These are phyloP conservation scores for Tridacna crocea DNA, from an alignment of 2,888 invertebrate species.

Conservation along the genomic window DNA sequence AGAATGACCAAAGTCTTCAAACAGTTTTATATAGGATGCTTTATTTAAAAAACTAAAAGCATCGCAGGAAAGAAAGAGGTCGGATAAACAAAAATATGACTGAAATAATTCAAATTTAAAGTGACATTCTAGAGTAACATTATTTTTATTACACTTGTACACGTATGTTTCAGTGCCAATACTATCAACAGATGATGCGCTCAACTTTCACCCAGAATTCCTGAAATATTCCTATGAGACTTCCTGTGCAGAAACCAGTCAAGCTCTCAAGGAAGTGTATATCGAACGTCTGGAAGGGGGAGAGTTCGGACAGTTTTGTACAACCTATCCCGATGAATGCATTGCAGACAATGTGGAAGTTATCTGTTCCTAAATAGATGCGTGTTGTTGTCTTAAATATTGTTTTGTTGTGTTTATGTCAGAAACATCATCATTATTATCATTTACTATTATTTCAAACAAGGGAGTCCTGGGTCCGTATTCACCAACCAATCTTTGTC, in stretches of 20 bases:
- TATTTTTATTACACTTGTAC: too few species aligned
- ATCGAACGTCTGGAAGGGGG: constrained; percentile 8
- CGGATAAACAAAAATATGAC: background rate
- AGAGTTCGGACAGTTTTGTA: constrained; percentile 2
- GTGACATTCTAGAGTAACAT: background rate
- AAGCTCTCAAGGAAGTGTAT: background rate
- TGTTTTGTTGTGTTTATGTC: too few species aligned
- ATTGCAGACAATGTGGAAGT: background rate
- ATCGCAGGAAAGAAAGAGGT: background rate
- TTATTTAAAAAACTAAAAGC: background rate
- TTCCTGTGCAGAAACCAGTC: background rate
- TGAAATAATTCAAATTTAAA: background rate
- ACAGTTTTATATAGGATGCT: background rate
- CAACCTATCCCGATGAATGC: background rate
- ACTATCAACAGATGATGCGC: background rate
- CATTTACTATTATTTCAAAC: too few species aligned
- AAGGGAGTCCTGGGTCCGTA: too few species aligned
- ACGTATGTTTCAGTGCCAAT: background rate
- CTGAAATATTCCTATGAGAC: background rate
- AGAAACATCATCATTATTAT: too few species aligned
- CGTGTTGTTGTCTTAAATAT: too few species aligned
- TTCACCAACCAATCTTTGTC: too few species aligned
- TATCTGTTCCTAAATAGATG: background rate
- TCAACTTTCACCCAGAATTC: background rate
- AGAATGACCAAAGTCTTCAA: background rate